Conservation (phyloP, 2,113 vertebrate species). For the Gobius niger region DNA sequence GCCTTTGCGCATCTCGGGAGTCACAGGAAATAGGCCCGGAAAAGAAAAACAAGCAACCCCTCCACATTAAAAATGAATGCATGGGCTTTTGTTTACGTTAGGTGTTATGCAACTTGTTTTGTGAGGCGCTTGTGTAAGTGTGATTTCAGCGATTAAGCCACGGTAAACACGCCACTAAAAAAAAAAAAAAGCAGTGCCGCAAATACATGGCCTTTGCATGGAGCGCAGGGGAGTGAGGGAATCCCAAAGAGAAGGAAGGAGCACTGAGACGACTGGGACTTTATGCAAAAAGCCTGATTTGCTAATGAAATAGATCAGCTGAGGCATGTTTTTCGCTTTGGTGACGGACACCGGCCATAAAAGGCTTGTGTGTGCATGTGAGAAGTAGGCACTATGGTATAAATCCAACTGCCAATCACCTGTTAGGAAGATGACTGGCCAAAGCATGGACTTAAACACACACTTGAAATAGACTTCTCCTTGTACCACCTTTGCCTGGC, state of each 20-base stretch:
- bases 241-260: conserved; percentile 8
- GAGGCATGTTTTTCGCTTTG: background rate
- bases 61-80: background rate
- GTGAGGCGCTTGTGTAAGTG: background rate
- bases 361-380: background rate
- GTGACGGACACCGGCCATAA: background rate
- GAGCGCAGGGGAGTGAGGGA: background rate
- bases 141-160: background rate
- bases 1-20: too few relatives aligned
- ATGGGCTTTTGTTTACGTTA: background rate
- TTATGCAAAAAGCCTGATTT: conserved; percentile 20
- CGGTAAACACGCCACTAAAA: background rate
- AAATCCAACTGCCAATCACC: background rate
- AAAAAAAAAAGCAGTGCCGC: background rate
- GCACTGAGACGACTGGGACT: background rate
- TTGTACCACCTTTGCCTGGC: conserved; percentile 17
- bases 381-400: background rate
- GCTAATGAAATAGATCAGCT: conserved; percentile 15
- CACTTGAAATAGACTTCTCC: background rate
- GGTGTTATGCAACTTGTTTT: background rate
- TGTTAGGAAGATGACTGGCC: background rate
- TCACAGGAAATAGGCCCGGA: too few relatives aligned
- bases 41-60: too few relatives aligned
- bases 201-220: background rate
- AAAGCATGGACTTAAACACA: too few relatives aligned